Conservation (phyloP, 2,113 vertebrate species). For the Ancistrus triradiatus region DNA sequence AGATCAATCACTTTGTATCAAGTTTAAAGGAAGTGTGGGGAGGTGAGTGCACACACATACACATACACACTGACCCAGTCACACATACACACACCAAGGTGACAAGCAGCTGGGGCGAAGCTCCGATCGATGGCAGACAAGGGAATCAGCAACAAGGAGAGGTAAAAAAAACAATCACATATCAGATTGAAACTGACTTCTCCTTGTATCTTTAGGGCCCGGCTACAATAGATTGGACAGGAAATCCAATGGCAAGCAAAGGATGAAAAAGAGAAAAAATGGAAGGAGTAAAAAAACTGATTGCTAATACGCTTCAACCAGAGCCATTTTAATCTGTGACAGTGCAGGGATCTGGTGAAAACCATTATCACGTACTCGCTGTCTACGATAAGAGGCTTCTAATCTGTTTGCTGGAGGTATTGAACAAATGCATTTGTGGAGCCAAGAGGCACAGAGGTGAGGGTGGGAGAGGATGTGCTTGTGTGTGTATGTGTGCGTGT, state of each 20-base stretch:
- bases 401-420: conserved; percentile 96
- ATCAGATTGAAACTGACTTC: conserved; percentile 89
- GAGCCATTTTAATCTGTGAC: conserved; percentile 89
- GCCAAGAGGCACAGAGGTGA: conserved; percentile 57
- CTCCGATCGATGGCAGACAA: conserved; percentile 68
- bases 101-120: conserved; percentile 60
- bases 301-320: conserved; percentile 71
- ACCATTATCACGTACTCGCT: conserved; percentile 90
- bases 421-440: conserved; percentile 85
- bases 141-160: conserved; percentile 67
- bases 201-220: conserved; percentile 82
- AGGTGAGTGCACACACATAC: conserved; percentile 29
- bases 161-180: conserved; percentile 75
- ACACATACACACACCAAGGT: conserved; percentile 60
- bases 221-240: conserved; percentile 83
- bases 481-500: conserved; percentile 59
- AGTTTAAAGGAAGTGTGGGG: conserved; percentile 59
- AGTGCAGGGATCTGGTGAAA: conserved; percentile 89
- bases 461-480: conserved; percentile 40
- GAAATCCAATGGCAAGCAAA: conserved; percentile 82
- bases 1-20: conserved; percentile 63
- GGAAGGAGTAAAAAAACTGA: conserved; percentile 62
- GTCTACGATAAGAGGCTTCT: conserved; percentile 85
- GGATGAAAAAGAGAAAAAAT: conserved; percentile 66
- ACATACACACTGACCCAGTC: conserved; percentile 39